These are phyloP conservation scores for Falcaria lacertinaria DNA, from an alignment of 2,888 invertebrate species.

Conservation along the genomic window DNA sequence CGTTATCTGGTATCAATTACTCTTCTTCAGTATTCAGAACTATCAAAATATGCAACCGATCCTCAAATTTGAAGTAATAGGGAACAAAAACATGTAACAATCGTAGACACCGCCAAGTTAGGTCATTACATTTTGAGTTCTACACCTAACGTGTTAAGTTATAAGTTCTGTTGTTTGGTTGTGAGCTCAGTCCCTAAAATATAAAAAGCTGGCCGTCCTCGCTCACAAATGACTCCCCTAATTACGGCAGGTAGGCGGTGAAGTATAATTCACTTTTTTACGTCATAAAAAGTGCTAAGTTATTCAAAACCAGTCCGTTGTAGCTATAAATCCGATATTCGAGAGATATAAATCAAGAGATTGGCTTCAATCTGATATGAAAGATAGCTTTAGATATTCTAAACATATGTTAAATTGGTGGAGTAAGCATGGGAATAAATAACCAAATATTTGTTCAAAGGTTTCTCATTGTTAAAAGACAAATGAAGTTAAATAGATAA, in stretches of 20 bases:
- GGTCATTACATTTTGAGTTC: background rate
- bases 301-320: constrained; percentile 43
- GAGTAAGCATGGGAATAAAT: too few relatives aligned
- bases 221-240: constrained; percentile 56
- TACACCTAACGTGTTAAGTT: background rate
- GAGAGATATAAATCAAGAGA: constrained; percentile 8
- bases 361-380: constrained; percentile 3
- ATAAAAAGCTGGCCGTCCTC: background rate
- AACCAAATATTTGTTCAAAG: too few relatives aligned
- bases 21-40: too few relatives aligned
- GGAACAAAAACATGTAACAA: too few relatives aligned
- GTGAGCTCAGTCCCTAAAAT: background rate
- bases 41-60: too few relatives aligned
- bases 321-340: constrained; percentile 34
- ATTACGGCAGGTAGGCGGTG: constrained; percentile 64
- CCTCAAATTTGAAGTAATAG: too few relatives aligned
- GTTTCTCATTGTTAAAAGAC: too few relatives aligned
- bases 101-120: too few relatives aligned
- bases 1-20: too few relatives aligned
- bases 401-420: too few relatives aligned
- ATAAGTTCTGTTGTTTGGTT: background rate
- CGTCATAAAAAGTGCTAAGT: constrained; percentile 51
- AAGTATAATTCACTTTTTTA: constrained; percentile 32
- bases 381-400: too few relatives aligned
- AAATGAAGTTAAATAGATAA: too few relatives aligned